These are phyloP conservation scores for Drosophila seclusa DNA, from an alignment of 2,888 invertebrate species.

Conservation along the genomic window DNA sequence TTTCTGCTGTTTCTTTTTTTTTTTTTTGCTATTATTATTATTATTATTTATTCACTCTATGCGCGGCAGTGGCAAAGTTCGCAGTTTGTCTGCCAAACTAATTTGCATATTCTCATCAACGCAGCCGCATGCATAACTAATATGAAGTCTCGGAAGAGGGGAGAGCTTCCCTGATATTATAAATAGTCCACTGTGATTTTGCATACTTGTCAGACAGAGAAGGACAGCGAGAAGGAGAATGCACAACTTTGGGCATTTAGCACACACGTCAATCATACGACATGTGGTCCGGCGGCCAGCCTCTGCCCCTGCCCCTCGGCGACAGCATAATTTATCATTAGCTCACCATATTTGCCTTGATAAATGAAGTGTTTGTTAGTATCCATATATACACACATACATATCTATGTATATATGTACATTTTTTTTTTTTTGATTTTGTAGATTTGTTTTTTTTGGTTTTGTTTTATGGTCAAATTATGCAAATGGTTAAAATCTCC, in stretches of 20 bases:
- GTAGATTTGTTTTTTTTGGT: constrained; percentile 40
- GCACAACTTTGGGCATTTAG: constrained; percentile 61
- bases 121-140: constrained; percentile 76
- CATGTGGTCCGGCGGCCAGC: constrained; percentile 66
- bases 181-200: constrained; percentile 69
- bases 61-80: constrained; percentile 66
- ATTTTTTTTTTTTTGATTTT: constrained; percentile 17
- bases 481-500: constrained; percentile 56
- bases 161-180: constrained; percentile 46
- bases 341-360: constrained; percentile 49
- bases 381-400: background rate
- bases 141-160: constrained; percentile 16
- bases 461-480: constrained; percentile 76
- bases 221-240: background rate
- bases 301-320: background rate
- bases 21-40: constrained; percentile 3
- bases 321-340: constrained; percentile 63
- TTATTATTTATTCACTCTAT: constrained; percentile 54
- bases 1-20: constrained; percentile 3
- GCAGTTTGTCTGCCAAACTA: constrained; percentile 71
- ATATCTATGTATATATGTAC: background rate
- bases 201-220: constrained; percentile 11
- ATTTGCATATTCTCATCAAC: constrained; percentile 79
- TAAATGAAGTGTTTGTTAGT: constrained; percentile 63
- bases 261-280: constrained; percentile 76